Percentiles rank a stretch among this genome's conserved stretches.
phyloP scores from a whole-genome alignment of 1,140 invertebrate genomes.

The Tribolium madens region DNA sequence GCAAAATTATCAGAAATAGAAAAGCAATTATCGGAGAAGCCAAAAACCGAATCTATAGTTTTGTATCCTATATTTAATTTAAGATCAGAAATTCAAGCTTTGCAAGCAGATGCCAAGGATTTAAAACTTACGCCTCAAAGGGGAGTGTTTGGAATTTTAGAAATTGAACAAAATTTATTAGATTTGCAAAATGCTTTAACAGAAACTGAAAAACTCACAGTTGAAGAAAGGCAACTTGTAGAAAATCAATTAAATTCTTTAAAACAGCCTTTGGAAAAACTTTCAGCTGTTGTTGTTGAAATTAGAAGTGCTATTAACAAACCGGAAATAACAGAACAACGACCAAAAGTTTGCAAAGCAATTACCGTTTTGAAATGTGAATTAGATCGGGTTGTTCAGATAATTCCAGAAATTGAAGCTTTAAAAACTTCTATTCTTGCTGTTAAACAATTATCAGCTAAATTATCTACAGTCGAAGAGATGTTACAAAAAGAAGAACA shows the following conservation, averaged over 20 bases:
- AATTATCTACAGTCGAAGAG: not conserved
- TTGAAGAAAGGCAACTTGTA: not conserved
- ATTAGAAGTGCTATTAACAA: constrained; percentile 39
- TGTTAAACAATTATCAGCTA: constrained; percentile 10
- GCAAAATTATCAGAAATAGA: constrained; percentile 25
- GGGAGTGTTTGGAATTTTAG: not conserved
- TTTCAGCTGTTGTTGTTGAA: constrained; percentile 33
- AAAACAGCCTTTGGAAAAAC: constrained; percentile 40
- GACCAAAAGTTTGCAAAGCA: constrained; percentile 40
- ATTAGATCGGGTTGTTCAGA: constrained; percentile 8
- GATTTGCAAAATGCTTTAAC: constrained; percentile 23
- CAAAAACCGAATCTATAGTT: not conserved
- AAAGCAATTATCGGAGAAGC: not conserved
- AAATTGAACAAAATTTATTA: constrained; percentile 15
- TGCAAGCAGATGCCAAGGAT: not conserved
- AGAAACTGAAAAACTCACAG: not conserved
- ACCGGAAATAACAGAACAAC: constrained; percentile 39
- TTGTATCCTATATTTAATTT: constrained; percentile 6
- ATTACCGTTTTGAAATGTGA: constrained; percentile 42
- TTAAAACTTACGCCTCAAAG: not conserved
- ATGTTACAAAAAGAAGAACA: not conserved
- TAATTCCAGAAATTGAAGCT: constrained; percentile 9
- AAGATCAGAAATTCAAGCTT: constrained; percentile 8
- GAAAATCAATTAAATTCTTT: constrained; percentile 6
- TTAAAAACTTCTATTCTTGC: not conserved